These are phyloP conservation scores for Gallinago media DNA, from an alignment of 2,113 vertebrate species.

Conservation along the genomic window DNA sequence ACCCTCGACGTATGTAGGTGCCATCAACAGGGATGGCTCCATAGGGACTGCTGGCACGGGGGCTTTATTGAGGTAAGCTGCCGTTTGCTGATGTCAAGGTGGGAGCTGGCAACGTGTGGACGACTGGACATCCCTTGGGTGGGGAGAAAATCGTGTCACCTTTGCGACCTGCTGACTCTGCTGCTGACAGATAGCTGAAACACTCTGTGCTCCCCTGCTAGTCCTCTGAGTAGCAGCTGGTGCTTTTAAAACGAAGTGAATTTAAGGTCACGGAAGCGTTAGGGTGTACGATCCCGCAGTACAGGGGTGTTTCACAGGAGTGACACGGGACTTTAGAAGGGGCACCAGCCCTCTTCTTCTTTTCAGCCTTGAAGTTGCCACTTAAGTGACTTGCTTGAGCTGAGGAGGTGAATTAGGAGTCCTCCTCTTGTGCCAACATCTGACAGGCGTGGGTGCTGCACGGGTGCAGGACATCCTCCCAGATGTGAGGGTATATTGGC, in stretches of 20 bases:
- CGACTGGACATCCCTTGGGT: not conserved
- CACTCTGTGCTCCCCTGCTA: not conserved
- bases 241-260: not conserved
- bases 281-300: not conserved
- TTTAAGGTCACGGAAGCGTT: not conserved
- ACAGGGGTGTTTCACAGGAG: not conserved
- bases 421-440: not conserved
- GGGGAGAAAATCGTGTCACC: not conserved
- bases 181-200: not conserved
- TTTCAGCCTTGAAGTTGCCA: not conserved
- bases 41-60: no score
- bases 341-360: not conserved
- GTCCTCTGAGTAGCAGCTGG: not conserved
- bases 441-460: not conserved
- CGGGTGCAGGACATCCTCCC: not conserved
- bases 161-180: not conserved
- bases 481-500: rapidly evolving
- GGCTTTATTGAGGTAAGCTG: not conserved
- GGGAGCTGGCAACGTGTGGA: not conserved
- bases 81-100: not conserved
- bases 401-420: not conserved
- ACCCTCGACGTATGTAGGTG: not conserved
- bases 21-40: not conserved
- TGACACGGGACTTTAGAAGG: not conserved
- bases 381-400: not conserved